A percentile compares a stretch with the other conserved stretches of the same genome.
phyloP scores from a whole-genome alignment of 2,113 vertebrate species.

The Microtus pennsylvanicus region DNA sequence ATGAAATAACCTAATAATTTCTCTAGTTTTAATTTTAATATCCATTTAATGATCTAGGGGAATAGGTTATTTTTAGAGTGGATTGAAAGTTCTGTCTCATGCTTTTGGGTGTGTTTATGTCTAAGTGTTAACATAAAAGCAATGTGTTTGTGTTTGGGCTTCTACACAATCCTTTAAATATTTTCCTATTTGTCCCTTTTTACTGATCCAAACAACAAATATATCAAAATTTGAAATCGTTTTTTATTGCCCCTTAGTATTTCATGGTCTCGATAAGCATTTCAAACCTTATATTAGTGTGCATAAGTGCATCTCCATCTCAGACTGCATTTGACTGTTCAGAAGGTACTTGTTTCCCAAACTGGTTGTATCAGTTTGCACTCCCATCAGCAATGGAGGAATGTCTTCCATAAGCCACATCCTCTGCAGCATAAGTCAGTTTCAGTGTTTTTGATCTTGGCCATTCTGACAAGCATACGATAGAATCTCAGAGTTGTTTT shows the following conservation, averaged over 20 bases:
- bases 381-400: no score
- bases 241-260: neutral
- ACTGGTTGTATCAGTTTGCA: no score
- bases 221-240: neutral
- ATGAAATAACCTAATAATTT: neutral
- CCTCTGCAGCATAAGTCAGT: no score
- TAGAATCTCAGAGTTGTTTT: no score
- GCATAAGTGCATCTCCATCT: neutral
- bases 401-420: no score
- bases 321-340: neutral
- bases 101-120: neutral
- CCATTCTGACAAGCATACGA: no score
- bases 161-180: neutral
- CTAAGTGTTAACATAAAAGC: neutral
- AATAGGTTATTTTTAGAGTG: neutral
- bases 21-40: neutral
- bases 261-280: neutral
- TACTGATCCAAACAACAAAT: neutral
- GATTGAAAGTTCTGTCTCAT: neutral
- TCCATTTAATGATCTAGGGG: neutral
- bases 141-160: neutral
- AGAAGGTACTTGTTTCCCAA: neutral
- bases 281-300: neutral
- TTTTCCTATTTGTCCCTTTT: neutral
- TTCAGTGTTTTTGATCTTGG: no score